Evolutionary conservation across 92 coral and sea anemone genomes (phyloP).

Genomic region (Palythoa grandis): DNA sequence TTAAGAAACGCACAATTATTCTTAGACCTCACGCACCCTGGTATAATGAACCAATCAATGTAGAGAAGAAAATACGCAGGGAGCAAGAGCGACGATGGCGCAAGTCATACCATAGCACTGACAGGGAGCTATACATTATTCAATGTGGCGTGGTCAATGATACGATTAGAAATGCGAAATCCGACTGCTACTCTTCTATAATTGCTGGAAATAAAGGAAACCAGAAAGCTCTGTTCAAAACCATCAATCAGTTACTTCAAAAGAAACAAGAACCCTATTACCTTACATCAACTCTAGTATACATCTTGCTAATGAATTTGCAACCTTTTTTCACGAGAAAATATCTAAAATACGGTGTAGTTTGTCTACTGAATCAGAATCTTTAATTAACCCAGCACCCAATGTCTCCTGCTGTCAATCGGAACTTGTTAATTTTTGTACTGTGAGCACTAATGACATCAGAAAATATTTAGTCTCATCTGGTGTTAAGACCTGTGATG

Average conservation of each 20-base stretch:
- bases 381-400: conserved; percentile 26
- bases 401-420: conserved; percentile 40
- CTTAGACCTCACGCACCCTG: conserved; percentile 53
- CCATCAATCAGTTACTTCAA: conserved; percentile 7
- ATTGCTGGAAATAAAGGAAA: conserved; percentile 32
- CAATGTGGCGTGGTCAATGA: conserved; percentile 50
- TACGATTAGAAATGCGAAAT: conserved; percentile 47
- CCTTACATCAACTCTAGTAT: conserved; percentile 24
- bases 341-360: conserved; percentile 43
- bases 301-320: conserved; percentile 40
- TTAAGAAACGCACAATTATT: conserved; percentile 44
- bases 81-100: conserved; percentile 45
- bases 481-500: neutral
- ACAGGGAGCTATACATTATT: conserved; percentile 34
- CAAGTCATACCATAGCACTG: conserved; percentile 37
- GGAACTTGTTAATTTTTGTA: conserved; percentile 41
- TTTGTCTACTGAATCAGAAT: conserved; percentile 42
- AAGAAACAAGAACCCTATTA: conserved; percentile 20
- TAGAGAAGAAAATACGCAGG: conserved; percentile 50
- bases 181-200: conserved; percentile 35
- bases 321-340: conserved; percentile 43
- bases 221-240: conserved; percentile 38
- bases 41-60: conserved; percentile 44
- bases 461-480: conserved; percentile 19
- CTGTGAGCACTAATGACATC: conserved; percentile 21